Evolutionary conservation across 1,140 invertebrate genomes (phyloP), one percentile per base, ranked within the genome.

Genomic region (Pinna nobilis): DNA sequence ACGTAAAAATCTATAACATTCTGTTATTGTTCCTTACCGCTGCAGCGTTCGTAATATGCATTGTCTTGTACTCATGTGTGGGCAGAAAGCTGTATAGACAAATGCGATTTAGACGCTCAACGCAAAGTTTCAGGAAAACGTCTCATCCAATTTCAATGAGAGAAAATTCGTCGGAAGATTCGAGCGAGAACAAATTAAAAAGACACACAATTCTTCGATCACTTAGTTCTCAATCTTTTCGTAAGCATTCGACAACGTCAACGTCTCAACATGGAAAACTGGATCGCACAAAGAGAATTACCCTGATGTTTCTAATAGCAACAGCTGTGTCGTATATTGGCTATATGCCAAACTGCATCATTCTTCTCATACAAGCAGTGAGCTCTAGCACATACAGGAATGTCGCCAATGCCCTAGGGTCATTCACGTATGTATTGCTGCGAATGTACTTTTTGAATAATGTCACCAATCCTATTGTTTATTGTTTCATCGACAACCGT

Each of bases 301-400:
- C 68, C 11, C 35, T 70, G 2, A 70, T 70, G 68, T 70, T 70
- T 63, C 23, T 70, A 23, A 59, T 70, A 11, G 68, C 68, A 11
- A 70, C 68, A 3, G 68, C 57, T 20, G 68, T 70, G 13, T 70
- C 68, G 28, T 70, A 70, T 70, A 20, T 70, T 23, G 68, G 68
- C 11, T 70, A 70, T 53, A 33, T 70, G 11, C 68, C 68, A 9
- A 51, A 61, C 23, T 30, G 47, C 18, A 30, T 70, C 20, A 47
- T 70, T 0, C 50, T 50, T 9, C 41, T 63, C 18, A 53, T 70
- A 18, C 61, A 70, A 63, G 57, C 57, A 2, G 13, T 63, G 3
- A 63, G 50, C 30, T 28, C 44, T 28, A 70, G 41, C n/a, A 49
- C 23, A 1, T 61, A 51, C 35, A 20, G 13, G n/a, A 47, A 11